A percentile compares a stretch with the other conserved stretches of the same genome.
phyloP scores from a whole-genome alignment of 2,113 vertebrate genomes.

The Toxostoma redivivum region DNA sequence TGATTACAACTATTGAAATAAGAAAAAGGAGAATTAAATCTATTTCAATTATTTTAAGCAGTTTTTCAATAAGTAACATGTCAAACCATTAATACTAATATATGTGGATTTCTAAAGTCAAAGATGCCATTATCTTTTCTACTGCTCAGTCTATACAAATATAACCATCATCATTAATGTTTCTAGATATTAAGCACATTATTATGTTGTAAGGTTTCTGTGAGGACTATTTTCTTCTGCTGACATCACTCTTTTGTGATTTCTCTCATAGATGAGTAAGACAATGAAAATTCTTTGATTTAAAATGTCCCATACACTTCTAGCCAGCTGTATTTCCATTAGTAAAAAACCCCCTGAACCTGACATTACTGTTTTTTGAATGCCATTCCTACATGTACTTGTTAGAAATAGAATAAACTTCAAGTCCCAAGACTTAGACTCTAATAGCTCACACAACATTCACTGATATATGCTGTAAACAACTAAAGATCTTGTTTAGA shows the following conservation, averaged over 20 bases:
- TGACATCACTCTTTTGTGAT: not conserved
- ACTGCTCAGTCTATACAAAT: not conserved
- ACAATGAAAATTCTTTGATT: not conserved
- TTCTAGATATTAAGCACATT: not conserved
- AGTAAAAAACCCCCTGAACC: fast-evolving
- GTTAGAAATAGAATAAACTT: not conserved
- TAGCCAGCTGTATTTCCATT: not conserved
- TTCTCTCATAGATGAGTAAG: not conserved
- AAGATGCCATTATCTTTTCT: not conserved
- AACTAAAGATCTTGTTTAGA: not conserved
- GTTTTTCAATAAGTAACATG: not conserved
- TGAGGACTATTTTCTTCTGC: not conserved
- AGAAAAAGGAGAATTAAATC: not conserved
- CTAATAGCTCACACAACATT: not conserved
- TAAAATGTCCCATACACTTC: not conserved
- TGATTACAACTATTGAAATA: not conserved
- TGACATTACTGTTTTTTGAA: not conserved
- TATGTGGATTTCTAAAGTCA: not conserved
- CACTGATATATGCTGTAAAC: not conserved
- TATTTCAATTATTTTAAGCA: not conserved
- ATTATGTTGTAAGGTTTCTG: not conserved
- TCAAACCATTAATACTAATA: not conserved
- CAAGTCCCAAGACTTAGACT: not conserved
- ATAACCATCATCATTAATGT: not conserved
- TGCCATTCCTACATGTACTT: not conserved